Conservation (phyloP, 2,797 vertebrate genomes). For the Lindbergichthys nudifrons region DNA sequence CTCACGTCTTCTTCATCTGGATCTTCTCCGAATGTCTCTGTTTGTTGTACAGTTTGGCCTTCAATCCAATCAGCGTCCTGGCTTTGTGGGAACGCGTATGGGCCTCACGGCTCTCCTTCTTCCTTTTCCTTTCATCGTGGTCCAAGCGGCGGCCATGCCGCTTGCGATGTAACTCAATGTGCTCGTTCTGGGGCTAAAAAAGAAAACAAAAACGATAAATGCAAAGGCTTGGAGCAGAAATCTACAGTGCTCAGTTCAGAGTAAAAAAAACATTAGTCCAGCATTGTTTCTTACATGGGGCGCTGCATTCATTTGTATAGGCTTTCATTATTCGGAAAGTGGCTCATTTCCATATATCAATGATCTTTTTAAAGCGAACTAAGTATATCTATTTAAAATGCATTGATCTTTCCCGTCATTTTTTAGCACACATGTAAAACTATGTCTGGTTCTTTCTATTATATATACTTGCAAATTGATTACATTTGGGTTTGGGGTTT, state of each 20-base stretch:
- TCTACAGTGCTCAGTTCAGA: too few species aligned
- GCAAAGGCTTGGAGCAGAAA: neutral
- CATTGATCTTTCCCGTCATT: neutral
- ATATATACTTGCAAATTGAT: neutral
- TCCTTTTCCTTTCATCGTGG: constrained; percentile 95
- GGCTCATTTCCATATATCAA: neutral
- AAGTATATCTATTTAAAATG: neutral
- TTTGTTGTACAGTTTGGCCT: constrained; percentile 98
- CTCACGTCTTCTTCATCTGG: constrained; percentile 99
- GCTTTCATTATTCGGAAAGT: neutral
- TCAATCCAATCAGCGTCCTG: constrained; percentile 96
- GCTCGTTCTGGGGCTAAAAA: constrained; percentile 95
- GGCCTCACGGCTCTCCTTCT: constrained; percentile 95
- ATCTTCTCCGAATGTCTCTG: constrained; percentile 98
- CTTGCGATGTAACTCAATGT: constrained; percentile 96
- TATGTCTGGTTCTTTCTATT: neutral
- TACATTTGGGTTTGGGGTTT: neutral
- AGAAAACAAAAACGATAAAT: constrained; percentile 3
- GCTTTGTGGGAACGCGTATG: constrained; percentile 95
- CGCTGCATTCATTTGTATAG: accelerated
- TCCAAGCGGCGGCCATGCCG: constrained; percentile 96
- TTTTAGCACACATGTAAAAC: neutral
- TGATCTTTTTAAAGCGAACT: neutral
- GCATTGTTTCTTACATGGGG: too few species aligned
- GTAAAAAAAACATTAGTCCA: too few species aligned